Evolutionary conservation across 2,888 invertebrate genomes (phyloP), one percentile per base, ranked within the genome.

Genomic region (Mesorhabditis belari): DNA sequence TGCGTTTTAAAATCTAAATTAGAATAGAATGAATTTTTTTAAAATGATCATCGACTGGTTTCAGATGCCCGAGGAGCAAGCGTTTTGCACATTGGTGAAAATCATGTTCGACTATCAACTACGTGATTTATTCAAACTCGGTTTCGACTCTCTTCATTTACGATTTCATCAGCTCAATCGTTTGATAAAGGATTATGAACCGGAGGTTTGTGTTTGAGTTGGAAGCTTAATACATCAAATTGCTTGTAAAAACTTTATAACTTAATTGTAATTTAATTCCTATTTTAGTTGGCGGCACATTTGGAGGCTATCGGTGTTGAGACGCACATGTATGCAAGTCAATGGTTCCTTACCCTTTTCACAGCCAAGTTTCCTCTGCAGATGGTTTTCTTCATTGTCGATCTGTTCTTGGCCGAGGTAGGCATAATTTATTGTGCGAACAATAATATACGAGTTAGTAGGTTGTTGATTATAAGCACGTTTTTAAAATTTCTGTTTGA

Each of bases 61-160:
- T 67, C 81, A 96, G 93, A 96, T 99, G 95, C 95, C 96, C 0
- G 98, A 99, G 84, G 98, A 99, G 82, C 94, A 98, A 85, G 93
- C 96, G 0, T 99, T 99, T 83, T 92, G 92, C 81, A 89, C 98
- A 19, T 84, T 99, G 59, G 92, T 95, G 2, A 90, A 91, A 72
- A 86, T 98, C 24, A 98, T 99, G 98, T 95, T 91, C 82, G 90
- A 92, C 62, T 98, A 96, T 81, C 89, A 90, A 0, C 83, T 98
- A 60, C 86, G 98, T 35, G 92, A 96, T 82, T 85, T 98, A 54
- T 98, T 95, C 84, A 80, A 77, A 51, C 91, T 92, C 73, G 92
- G 94, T 55, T 98, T 99, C 82, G 94, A 95, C 82, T 91, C 91
- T 74, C 87, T 99, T 5, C 93, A 95, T 81, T 86, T 96, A 84